phyloP scores from a whole-genome alignment of 2,888 invertebrate genomes.

The Cosmopolites sordidus region DNA sequence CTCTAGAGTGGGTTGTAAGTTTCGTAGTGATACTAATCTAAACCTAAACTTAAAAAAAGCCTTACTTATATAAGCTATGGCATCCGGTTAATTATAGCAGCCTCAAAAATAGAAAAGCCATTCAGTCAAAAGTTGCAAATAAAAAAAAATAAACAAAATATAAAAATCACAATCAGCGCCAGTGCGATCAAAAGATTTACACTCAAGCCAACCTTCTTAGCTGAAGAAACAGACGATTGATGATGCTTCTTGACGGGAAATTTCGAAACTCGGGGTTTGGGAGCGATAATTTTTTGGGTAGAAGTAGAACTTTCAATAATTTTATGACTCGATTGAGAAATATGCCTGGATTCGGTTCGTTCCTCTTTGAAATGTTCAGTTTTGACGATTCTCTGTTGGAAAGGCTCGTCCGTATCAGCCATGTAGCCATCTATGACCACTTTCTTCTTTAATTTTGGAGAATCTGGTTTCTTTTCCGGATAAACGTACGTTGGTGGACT shows the following conservation, averaged over 20 bases:
- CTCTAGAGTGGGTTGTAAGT: too few species aligned
- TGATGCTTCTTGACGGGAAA: constrained; percentile 43
- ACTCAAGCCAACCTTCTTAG: constrained; percentile 46
- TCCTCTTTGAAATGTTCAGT: constrained; percentile 41
- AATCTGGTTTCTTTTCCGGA: constrained; percentile 46
- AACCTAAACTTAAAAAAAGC: too few species aligned
- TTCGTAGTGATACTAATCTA: too few species aligned
- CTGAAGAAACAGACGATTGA: constrained; percentile 37
- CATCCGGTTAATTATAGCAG: neutral
- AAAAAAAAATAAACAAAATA: constrained; percentile 16
- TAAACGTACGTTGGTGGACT: constrained; percentile 46
- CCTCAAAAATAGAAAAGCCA: constrained; percentile 16
- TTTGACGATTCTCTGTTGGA: constrained; percentile 40
- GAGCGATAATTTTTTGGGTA: constrained; percentile 31
- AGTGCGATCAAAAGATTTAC: constrained; percentile 18
- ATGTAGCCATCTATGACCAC: constrained; percentile 59
- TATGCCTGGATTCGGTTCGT: constrained; percentile 39
- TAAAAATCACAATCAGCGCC: constrained; percentile 19
- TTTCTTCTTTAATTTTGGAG: constrained; percentile 54
- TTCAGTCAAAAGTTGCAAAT: constrained; percentile 15
- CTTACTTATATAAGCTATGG: neutral
- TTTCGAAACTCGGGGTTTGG: constrained; percentile 37
- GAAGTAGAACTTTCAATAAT: constrained; percentile 35
- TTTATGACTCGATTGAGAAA: constrained; percentile 39
- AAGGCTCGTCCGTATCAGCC: constrained; percentile 67